Evolutionary conservation across 1,140 invertebrate species (phyloP).

Genomic region (Magallana angulata): DNA sequence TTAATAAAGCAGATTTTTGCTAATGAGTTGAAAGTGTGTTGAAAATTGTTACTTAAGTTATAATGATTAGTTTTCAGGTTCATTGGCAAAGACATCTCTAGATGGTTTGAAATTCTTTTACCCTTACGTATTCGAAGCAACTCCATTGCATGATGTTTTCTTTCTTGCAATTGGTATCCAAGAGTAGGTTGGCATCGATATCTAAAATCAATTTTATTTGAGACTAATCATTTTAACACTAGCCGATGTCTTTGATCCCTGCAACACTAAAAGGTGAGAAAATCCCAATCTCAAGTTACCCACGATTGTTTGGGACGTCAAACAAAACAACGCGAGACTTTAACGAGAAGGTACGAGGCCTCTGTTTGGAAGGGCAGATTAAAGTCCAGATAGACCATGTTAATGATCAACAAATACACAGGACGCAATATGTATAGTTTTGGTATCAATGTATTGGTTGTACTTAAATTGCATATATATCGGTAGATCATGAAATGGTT

Average conservation of each 20-base stretch:
- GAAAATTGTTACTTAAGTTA: conserved; percentile 36
- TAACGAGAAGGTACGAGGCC: conserved; percentile 12
- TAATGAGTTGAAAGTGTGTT: conserved; percentile 36
- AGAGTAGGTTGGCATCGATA: not conserved
- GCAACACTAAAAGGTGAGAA: conserved; percentile 14
- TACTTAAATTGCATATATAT: conserved; percentile 32
- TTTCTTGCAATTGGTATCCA: not conserved
- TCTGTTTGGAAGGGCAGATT: conserved; percentile 20
- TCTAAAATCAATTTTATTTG: conserved; percentile 18
- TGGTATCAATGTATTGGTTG: conserved; percentile 32
- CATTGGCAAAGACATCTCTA: conserved; percentile 2
- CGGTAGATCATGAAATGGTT: conserved; percentile 29
- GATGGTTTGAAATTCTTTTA: not conserved
- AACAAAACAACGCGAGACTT: not conserved
- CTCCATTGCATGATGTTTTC: not conserved
- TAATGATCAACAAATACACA: conserved; percentile 36
- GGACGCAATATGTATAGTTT: conserved; percentile 3
- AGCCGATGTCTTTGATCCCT: conserved; percentile 1
- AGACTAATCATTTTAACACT: conserved; percentile 18
- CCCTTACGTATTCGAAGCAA: not conserved
- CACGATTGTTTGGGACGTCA: conserved; percentile 23
- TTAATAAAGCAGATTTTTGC: conserved; percentile 28
- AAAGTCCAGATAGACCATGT: not conserved
- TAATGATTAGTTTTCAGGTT: conserved; percentile 36
- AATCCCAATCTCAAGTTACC: conserved; percentile 17